Percentiles rank a stretch among this genome's conserved stretches.
Conservation (phyloP, 2,888 invertebrate species). For the Petrolisthes manimaculis region DNA sequence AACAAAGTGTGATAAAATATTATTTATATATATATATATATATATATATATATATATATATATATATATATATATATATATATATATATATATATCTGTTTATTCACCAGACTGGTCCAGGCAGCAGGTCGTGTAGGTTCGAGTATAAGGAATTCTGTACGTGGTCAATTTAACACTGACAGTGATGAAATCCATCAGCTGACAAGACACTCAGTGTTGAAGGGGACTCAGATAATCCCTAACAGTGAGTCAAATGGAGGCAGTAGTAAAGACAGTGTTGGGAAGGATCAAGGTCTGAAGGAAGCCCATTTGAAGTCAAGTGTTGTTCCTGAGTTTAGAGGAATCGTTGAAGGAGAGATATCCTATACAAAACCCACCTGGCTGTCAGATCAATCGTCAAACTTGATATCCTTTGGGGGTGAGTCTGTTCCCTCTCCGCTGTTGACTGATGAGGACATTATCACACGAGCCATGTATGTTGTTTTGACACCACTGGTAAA, state of each 20-base stretch:
- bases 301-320: neutral
- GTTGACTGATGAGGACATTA: constrained; percentile 28
- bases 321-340: neutral
- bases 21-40: too few relatives aligned
- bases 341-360: neutral
- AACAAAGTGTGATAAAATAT: too few relatives aligned
- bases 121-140: constrained; percentile 42
- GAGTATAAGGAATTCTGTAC: neutral
- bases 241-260: neutral
- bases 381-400: neutral
- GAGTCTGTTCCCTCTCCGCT: too few relatives aligned
- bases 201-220: too few relatives aligned
- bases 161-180: neutral
- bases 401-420: too few relatives aligned
- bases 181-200: neutral
- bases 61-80: too few relatives aligned
- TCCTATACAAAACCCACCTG: neutral
- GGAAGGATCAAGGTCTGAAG: neutral
- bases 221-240: too few relatives aligned
- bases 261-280: neutral
- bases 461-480: constrained; percentile 41
- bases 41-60: too few relatives aligned
- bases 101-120: constrained; percentile 32
- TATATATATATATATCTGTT: too few relatives aligned
- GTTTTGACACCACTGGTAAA: constrained; percentile 42